A percentile compares a stretch with the other conserved stretches of the same genome.
These are phyloP conservation scores for Drosophila tropicalis DNA, from an alignment of 1,140 invertebrate species.

Conservation along the genomic window DNA sequence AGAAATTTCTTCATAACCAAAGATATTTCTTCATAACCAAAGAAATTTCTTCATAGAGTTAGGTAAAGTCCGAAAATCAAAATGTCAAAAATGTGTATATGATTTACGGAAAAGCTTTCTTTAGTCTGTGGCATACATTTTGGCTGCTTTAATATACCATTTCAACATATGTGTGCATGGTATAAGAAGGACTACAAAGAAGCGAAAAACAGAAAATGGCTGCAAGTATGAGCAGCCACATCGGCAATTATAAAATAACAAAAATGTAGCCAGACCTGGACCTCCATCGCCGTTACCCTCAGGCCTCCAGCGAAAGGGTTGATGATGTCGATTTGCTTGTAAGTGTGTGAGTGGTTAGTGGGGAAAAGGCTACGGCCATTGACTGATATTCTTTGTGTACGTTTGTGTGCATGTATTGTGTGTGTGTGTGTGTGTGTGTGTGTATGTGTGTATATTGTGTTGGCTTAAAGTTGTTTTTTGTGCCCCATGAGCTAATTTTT, in stretches of 20 bases:
- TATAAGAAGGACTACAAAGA: slow-evolving; percentile 5
- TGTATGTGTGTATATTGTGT: not conserved
- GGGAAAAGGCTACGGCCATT: slow-evolving; percentile 3
- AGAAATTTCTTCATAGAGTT: too few species aligned
- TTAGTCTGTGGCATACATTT: too few species aligned
- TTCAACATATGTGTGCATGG: too few species aligned
- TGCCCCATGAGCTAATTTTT: not conserved
- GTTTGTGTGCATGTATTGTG: not conserved
- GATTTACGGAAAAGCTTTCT: too few species aligned
- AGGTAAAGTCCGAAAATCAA: too few species aligned
- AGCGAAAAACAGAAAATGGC: slow-evolving; percentile 5
- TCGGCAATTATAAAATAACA: slow-evolving; percentile 55
- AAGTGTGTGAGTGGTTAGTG: not conserved
- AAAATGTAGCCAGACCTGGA: slow-evolving; percentile 38
- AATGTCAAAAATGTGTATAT: too few species aligned
- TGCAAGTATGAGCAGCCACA: slow-evolving; percentile 16
- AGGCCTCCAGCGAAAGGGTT: not conserved
- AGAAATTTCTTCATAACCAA: too few species aligned
- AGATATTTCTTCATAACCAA: too few species aligned
- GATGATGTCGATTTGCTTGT: slow-evolving; percentile 4
- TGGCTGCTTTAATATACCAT: too few species aligned
- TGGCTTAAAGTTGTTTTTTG: slow-evolving; percentile 15
- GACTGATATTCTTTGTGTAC: not conserved
- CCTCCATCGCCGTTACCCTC: too few species aligned
- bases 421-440: not conserved